Conservation (phyloP, 2,888 invertebrate genomes). For the Cacoxenus indagator region DNA sequence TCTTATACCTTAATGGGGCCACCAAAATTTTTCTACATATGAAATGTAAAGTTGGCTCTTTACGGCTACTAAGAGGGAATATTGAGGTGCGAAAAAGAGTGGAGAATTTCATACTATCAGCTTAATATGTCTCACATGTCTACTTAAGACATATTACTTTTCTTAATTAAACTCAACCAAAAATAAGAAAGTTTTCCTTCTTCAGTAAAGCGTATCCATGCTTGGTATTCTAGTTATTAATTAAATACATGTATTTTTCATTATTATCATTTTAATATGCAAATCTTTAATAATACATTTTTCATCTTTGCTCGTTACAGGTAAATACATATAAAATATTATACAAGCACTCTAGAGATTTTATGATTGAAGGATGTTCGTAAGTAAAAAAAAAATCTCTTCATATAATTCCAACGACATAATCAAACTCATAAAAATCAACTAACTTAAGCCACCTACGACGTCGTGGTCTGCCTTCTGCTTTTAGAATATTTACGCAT, state of each 20-base stretch:
- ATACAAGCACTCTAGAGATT: background rate
- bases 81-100: no score
- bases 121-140: slow-evolving; percentile 3
- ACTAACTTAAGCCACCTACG: background rate
- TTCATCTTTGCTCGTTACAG: background rate
- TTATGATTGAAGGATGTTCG: slow-evolving; percentile 6
- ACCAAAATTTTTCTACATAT: no score
- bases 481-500: slow-evolving; percentile 15
- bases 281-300: background rate
- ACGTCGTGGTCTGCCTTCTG: background rate
- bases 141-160: no score
- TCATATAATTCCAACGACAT: background rate
- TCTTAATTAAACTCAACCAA: background rate
- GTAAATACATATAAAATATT: slow-evolving; percentile 2
- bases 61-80: no score
- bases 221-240: no score
- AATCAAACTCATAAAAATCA: background rate
- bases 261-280: background rate
- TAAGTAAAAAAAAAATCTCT: slow-evolving; percentile 33
- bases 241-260: no score
- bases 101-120: background rate
- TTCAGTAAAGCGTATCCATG: no score
- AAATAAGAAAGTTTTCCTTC: background rate
- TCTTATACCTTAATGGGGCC: no score
- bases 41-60: no score